phyloP scores from a whole-genome alignment of 1,140 invertebrate genomes.

The Lucilia cuprina region DNA sequence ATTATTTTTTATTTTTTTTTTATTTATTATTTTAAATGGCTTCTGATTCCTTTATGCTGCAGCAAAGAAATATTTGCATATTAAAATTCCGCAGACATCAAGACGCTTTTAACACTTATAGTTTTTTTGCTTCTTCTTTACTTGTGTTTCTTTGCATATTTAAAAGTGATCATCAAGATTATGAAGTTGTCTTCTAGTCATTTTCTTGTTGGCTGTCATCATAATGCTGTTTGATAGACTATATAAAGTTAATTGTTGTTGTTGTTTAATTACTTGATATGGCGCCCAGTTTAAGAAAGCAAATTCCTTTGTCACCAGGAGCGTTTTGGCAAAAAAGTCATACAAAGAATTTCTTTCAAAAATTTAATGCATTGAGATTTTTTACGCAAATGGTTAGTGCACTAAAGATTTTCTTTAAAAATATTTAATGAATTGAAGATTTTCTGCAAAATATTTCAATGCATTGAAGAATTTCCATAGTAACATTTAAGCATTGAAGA shows the following conservation, averaged over 20 bases:
- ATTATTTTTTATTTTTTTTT: background rate
- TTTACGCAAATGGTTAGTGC: background rate
- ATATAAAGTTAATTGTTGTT: background rate
- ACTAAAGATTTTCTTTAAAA: too few relatives aligned
- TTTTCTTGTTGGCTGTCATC: background rate
- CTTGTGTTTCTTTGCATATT: background rate
- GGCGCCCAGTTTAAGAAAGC: background rate
- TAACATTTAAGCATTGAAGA: too few relatives aligned
- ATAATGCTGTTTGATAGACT: background rate
- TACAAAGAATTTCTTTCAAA: too few relatives aligned
- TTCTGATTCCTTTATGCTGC: background rate
- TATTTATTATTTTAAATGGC: constrained; percentile 3
- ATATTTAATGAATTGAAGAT: too few relatives aligned
- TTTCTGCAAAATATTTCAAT: too few relatives aligned
- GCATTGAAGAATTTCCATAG: too few relatives aligned
- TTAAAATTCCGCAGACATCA: background rate
- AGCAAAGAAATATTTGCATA: background rate
- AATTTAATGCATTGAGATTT: background rate
- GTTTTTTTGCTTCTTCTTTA: background rate
- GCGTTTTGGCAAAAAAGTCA: background rate
- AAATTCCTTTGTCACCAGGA: background rate
- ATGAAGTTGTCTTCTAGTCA: background rate
- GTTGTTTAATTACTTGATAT: background rate
- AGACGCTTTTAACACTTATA: constrained; percentile 2
- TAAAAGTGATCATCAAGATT: background rate